Base-by-base conservation (phyloP, 2,888 invertebrate genomes). In the Apamea epomidion region DNA sequence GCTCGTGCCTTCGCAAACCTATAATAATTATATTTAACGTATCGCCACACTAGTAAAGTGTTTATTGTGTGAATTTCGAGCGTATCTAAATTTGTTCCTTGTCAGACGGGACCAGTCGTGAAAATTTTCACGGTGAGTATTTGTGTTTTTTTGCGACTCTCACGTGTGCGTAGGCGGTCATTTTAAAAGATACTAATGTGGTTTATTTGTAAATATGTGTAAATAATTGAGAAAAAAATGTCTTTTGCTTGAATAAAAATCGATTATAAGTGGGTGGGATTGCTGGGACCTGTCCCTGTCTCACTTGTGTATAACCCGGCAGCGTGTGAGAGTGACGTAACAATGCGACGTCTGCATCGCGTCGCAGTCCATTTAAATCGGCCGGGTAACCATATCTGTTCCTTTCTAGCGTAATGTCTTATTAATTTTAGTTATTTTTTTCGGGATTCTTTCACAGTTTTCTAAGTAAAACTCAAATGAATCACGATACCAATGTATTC, bases 251-350 rank as follows among this genome's bases (percentile, higher is more conserved):
- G 90, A 93, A 93, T 95, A 95, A 97, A 97, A 97, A 97, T 97
- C 97, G 97, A 97, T 97, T 94, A 93, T 92, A 95, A 91, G 95
- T 96, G 97, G 97, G 97, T 97, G 97, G 96, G 96, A 92, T 94
- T 92, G 92, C 91, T 90, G 89, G 89, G 89, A 83, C 80, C 67
- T 84, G 73, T 84, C 83, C 76, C 87, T 75, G 82, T 90, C 90
- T 85, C 90, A 81, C 89, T 90, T 88, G 71, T 85, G 87, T 96
- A 95, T 95, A 93, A 96, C 85, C 95, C 96, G 93, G 87, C 95
- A 91, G 92, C 90, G 91, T 93, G 91, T 32, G 88, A 92, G 89
- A 94, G 95, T 95, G 95, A 95, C 93, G 95, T 94, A 95, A 95
- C 86, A 88, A 87, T 91, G 92, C 92, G 92, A 88, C 92, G 93